phyloP scores from a whole-genome alignment of 2,113 vertebrate genomes.

The Glaucidium brasilianum region DNA sequence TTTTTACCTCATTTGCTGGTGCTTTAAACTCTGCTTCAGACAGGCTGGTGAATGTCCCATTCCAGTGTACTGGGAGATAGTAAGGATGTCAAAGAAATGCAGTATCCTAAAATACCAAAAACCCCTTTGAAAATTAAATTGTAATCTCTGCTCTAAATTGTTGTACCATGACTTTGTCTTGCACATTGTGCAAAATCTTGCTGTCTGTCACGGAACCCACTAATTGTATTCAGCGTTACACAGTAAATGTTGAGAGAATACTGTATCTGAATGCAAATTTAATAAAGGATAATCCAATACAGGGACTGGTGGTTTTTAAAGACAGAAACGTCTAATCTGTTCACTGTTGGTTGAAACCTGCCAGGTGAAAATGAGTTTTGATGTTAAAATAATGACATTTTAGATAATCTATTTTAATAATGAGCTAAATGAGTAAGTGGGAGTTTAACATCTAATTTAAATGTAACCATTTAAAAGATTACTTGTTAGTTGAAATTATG shows the following conservation, averaged over 20 bases:
- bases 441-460: background rate
- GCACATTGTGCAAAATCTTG: background rate
- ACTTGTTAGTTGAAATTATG: background rate
- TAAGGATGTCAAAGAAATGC: background rate
- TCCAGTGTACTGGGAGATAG: background rate
- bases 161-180: background rate
- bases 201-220: background rate
- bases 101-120: background rate
- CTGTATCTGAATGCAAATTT: slow-evolving; percentile 4
- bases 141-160: background rate
- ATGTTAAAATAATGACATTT: background rate
- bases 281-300: background rate
- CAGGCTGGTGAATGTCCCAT: background rate
- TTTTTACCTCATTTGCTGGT: background rate
- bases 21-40: background rate
- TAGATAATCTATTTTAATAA: background rate
- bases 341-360: background rate
- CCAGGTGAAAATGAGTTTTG: background rate
- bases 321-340: background rate
- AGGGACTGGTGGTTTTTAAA: background rate
- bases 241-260: background rate
- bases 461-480: background rate
- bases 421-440: background rate
- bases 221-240: background rate
- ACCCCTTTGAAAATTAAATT: background rate